These are phyloP conservation scores for Acleris cristana DNA, from an alignment of 2,888 invertebrate species.

Conservation along the genomic window DNA sequence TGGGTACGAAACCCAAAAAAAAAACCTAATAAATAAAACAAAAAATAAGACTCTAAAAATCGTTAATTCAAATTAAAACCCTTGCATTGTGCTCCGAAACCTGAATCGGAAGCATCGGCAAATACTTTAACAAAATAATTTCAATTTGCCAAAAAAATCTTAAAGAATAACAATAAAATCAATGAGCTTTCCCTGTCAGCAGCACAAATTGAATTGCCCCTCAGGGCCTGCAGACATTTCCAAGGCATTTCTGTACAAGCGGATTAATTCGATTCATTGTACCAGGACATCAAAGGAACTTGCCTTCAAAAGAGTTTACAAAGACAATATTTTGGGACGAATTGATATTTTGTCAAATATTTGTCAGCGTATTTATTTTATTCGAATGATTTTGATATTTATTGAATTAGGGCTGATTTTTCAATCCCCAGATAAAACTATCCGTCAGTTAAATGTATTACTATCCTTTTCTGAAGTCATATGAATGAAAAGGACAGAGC, in stretches of 20 bases:
- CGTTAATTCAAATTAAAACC: too few species aligned
- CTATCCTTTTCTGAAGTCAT: too few species aligned
- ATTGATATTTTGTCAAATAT: constrained; percentile 22
- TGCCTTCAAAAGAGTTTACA: constrained; percentile 30
- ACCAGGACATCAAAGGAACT: constrained; percentile 32
- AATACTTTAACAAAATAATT: neutral
- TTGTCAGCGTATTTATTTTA: constrained; percentile 9
- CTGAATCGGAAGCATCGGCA: neutral
- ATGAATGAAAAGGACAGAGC: too few species aligned
- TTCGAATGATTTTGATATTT: neutral
- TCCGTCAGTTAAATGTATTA: too few species aligned
- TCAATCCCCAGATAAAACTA: too few species aligned
- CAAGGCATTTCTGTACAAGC: constrained; percentile 27
- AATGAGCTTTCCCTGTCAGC: constrained; percentile 31
- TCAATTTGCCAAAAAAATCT: constrained; percentile 4
- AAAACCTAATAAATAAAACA: too few species aligned
- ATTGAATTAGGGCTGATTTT: too few species aligned
- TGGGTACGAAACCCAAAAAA: too few species aligned
- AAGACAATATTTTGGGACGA: constrained; percentile 23
- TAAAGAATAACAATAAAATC: constrained; percentile 28
- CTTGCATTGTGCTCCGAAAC: neutral
- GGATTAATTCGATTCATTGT: constrained; percentile 35
- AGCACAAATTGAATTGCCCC: constrained; percentile 32
- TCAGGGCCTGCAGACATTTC: constrained; percentile 22
- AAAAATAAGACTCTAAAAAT: too few species aligned